These are phyloP conservation scores for Drosophila cardini DNA, from an alignment of 1,140 invertebrate genomes.

Conservation along the genomic window DNA sequence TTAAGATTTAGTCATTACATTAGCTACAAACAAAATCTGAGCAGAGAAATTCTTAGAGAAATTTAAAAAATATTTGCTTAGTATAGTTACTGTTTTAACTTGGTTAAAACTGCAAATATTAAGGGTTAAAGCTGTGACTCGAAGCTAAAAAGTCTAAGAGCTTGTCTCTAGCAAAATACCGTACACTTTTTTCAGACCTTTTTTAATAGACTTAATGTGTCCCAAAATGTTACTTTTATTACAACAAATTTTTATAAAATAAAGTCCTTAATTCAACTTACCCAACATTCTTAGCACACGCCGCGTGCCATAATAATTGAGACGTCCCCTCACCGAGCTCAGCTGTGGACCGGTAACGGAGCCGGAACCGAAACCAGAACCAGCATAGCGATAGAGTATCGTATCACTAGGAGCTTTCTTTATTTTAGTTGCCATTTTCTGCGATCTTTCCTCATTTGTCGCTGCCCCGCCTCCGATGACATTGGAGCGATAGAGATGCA, in stretches of 20 bases:
- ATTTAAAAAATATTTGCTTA: too few species aligned
- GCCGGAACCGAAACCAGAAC: slow-evolving; percentile 42
- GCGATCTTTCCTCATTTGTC: neutral
- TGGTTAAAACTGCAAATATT: too few species aligned
- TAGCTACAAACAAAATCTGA: too few species aligned
- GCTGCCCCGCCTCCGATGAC: slow-evolving; percentile 66
- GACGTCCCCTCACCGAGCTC: slow-evolving; percentile 77
- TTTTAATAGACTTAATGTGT: too few species aligned
- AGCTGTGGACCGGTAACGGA: slow-evolving; percentile 62
- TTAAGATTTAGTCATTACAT: too few species aligned
- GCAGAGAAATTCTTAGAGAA: too few species aligned
- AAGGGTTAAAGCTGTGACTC: too few species aligned
- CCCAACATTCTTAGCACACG: slow-evolving; percentile 89
- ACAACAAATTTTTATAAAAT: slow-evolving; percentile 53
- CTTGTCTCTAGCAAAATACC: too few species aligned
- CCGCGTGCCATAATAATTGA: slow-evolving; percentile 85
- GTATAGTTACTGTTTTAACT: too few species aligned
- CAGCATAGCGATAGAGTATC: slow-evolving; percentile 84
- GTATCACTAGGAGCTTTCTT: slow-evolving; percentile 86
- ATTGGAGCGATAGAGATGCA: slow-evolving; percentile 86
- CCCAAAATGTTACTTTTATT: too few species aligned
- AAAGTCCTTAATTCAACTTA: slow-evolving; percentile 85
- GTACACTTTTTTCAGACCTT: too few species aligned
- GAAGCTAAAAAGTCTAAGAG: too few species aligned
- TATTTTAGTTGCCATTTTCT: slow-evolving; percentile 35